Percentiles rank a stretch among this genome's conserved stretches.
phyloP scores from a whole-genome alignment of 1,140 invertebrate species.

The Dufourea novaeangliae region DNA sequence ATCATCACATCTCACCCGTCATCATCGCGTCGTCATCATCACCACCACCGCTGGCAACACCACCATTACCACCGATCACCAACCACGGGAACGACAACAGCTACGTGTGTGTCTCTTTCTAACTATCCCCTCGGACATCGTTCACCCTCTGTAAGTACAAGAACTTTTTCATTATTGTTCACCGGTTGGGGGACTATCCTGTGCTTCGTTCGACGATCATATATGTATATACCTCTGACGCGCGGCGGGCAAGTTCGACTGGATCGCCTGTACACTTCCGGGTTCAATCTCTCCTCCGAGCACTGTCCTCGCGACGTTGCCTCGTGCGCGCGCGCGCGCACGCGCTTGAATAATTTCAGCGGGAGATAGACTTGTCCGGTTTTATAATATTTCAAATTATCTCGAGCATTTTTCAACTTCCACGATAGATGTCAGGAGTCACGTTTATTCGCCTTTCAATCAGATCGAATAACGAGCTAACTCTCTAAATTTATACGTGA shows the following conservation, averaged over 20 bases:
- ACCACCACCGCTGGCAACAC: neutral
- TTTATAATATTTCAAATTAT: too few species aligned
- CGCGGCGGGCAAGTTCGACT: constrained; percentile 20
- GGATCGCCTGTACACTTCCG: constrained; percentile 37
- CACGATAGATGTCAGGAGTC: too few species aligned
- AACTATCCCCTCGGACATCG: constrained; percentile 38
- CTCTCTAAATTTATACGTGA: too few species aligned
- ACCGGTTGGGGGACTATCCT: too few species aligned
- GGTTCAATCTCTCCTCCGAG: neutral
- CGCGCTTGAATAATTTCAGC: too few species aligned
- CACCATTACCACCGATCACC: constrained; percentile 12
- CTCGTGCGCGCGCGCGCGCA: too few species aligned
- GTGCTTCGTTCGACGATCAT: too few species aligned
- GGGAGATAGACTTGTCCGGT: too few species aligned
- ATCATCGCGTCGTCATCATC: constrained; percentile 2
- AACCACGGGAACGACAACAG: constrained; percentile 13
- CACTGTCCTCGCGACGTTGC: neutral
- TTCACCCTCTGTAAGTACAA: constrained; percentile 49
- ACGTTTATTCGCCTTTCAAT: too few species aligned
- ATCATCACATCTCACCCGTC: too few species aligned
- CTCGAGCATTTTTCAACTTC: too few species aligned
- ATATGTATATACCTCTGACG: constrained; percentile 37
- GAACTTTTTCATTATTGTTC: constrained; percentile 15
- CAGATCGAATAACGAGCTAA: too few species aligned
- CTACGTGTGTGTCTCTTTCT: constrained; percentile 42